These are phyloP conservation scores for Orchesella flavescens DNA, from an alignment of 2,888 invertebrate genomes.

Conservation along the genomic window DNA sequence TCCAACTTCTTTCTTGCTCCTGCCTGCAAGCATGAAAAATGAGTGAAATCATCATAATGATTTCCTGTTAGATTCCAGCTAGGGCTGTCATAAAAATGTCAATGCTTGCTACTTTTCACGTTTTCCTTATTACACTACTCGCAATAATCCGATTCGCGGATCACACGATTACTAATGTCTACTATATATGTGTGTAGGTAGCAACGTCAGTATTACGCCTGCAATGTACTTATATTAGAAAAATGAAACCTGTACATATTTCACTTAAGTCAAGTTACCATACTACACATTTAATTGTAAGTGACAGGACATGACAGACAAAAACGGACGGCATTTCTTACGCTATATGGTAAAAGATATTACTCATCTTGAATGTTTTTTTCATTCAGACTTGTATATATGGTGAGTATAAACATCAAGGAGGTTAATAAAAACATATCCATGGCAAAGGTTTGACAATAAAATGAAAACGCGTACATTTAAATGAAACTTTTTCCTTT, in stretches of 20 bases:
- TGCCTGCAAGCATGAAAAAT: conserved; percentile 28
- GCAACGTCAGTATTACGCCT: not conserved
- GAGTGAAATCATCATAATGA: conserved; percentile 34
- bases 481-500: not conserved
- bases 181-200: not conserved
- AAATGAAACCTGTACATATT: not conserved
- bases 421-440: not conserved
- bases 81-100: conserved; percentile 68
- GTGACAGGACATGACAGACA: conserved; percentile 49
- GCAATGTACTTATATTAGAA: not conserved
- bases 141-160: conserved; percentile 38
- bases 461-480: not conserved
- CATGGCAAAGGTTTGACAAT: not conserved
- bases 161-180: not conserved
- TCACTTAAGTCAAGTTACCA: not conserved
- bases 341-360: not conserved
- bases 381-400: not conserved
- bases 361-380: not conserved
- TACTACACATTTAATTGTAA: conserved; percentile 42
- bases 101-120: conserved; percentile 60
- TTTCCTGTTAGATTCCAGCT: conserved; percentile 60
- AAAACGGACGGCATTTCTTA: not conserved
- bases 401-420: not conserved
- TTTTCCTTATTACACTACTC: not conserved
- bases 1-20: not conserved